Conservation (phyloP, 2,797 vertebrate genomes). For the Cheracebus regulus region DNA sequence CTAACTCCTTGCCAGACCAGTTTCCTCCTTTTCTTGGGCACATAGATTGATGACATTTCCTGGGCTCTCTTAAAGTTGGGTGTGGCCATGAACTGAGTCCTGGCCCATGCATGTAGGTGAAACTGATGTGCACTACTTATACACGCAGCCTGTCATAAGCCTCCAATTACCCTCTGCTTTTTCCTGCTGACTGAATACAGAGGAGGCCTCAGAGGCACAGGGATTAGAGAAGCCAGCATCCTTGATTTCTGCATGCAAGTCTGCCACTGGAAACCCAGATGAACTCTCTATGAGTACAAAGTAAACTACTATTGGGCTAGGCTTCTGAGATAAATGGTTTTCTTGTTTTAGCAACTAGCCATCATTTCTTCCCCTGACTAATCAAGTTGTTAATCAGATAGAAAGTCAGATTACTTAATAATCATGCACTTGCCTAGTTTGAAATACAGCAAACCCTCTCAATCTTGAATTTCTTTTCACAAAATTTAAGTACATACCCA, state of each 20-base stretch:
- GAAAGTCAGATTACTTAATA: neutral
- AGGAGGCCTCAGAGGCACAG: neutral
- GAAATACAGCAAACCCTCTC: neutral
- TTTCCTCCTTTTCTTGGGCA: neutral
- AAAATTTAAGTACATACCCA: neutral
- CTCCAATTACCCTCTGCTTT: neutral
- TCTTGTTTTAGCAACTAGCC: neutral
- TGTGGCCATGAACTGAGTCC: neutral
- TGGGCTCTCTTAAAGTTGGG: neutral
- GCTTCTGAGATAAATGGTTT: neutral
- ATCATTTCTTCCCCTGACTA: neutral
- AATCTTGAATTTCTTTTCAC: slow-evolving; percentile 12
- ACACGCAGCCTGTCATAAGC: neutral
- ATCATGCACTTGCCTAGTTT: neutral
- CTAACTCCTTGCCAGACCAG: neutral
- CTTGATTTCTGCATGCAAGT: neutral
- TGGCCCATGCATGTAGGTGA: neutral
- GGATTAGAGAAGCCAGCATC: neutral
- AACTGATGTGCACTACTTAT: neutral
- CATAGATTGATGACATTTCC: neutral
- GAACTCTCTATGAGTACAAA: neutral
- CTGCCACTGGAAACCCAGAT: neutral
- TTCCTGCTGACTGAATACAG: neutral
- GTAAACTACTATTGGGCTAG: neutral
- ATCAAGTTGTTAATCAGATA: neutral